Conservation (phyloP, 2,797 vertebrate species). For the Spheniscus humboldti region DNA sequence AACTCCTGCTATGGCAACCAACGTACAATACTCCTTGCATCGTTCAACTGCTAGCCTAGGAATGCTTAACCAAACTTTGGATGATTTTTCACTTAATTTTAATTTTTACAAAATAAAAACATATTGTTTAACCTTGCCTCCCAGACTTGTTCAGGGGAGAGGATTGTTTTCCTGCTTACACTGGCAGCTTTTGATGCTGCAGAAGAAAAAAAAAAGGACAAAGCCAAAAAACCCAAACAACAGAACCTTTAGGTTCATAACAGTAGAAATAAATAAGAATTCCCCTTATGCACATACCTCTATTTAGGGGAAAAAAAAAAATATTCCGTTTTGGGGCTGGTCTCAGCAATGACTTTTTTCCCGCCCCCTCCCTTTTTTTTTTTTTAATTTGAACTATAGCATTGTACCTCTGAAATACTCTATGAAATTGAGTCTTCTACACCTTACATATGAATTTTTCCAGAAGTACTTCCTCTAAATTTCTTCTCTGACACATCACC, state of each 20-base stretch:
- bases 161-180: background rate
- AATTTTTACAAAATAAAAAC: background rate
- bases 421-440: background rate
- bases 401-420: background rate
- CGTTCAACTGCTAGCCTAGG: background rate
- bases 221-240: background rate
- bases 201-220: background rate
- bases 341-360: background rate
- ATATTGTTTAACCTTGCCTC: background rate
- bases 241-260: background rate
- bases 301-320: background rate
- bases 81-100: background rate
- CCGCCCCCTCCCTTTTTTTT: accelerated
- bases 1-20: background rate
- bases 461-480: background rate
- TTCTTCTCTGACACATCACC: background rate
- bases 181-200: background rate
- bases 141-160: background rate
- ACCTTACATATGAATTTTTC: background rate
- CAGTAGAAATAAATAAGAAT: background rate
- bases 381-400: background rate
- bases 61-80: background rate
- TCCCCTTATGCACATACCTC: background rate
- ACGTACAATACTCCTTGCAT: background rate
- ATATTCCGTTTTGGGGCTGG: background rate